Base-by-base conservation (phyloP, 2,888 invertebrate genomes). In the Trissolcus brochymenae region DNA sequence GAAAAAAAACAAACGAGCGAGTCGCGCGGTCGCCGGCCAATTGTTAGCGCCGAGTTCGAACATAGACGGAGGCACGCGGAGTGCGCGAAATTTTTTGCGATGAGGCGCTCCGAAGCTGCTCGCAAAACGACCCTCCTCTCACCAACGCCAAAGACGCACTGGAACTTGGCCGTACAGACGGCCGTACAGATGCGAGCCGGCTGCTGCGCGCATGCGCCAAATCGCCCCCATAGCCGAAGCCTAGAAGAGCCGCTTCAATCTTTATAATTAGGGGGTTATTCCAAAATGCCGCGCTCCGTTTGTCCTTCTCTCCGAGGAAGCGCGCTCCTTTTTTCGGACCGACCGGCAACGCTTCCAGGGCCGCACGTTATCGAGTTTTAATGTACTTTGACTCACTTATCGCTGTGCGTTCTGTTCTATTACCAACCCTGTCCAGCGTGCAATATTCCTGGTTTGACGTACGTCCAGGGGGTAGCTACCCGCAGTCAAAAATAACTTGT, bases 101-200 rank as follows among this genome's bases (percentile, higher is more conserved):
- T 74, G 56, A 56, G 54, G 50, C 17, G 66, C 46, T 19, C 35
- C 54, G 78, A 51, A 16, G 46, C 46, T 46, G 51, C 19, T 70
- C 67, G 50, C 78, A 64, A 73, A 76, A 79, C 76, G 79, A 75
- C 73, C 80, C 79, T 80, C 81, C 83, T 76, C 76, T 62, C 60
- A 68, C 78, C 75, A 59, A 73, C 70, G 81, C 71, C 80, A 81
- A 80, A 76, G 68, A 82, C 84, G 83, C 81, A 84, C 85, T 85
- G 83, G 55, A 35, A 13, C 35, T 29, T 13, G 9, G 40, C 17
- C 14, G 16, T 1, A 29, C n/a, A 43, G 60, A 17, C 46, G 19
- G n/a, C 35, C 46, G 55, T n/a, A 66, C 66, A 57, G 71, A 64
- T 64, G 62, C 65, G 51, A 29, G 16, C 46, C 70, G 73, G 74